Base-by-base conservation (phyloP, 2,888 invertebrate genomes). In the Nymphalis c-album region DNA sequence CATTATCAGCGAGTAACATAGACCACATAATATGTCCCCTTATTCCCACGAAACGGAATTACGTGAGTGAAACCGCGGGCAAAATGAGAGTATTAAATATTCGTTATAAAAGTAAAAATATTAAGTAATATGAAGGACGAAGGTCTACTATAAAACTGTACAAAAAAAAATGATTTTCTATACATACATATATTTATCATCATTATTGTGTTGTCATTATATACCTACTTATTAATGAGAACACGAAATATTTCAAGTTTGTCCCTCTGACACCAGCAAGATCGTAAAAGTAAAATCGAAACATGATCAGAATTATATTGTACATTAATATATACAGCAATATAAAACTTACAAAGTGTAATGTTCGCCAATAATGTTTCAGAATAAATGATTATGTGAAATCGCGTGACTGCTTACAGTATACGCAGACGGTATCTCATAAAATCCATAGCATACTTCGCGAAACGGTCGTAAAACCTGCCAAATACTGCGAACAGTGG, bases 401-500 rank as follows among this genome's bases (percentile, higher is more conserved):
- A 62, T 22, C 61, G 45, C 58, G 62, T 51, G 63, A 59, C 50
- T 35, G 64, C 17, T 64, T 62, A 20, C 60, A 64, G 62, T 51
- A 47, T 26, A 64, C 58, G 51, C 51, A 60, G 47, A 18, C 58
- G 58, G 40, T 67, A 50, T 55, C 60, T 64, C 62, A 62, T 70
- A 70, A 70, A 70, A 64, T 68, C 61, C 45, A 64, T 67, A 60
- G 53, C 61, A 59, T 67, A 69, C 68, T 65, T 63, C 55, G 69
- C 61, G 67, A 69, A 68, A 66, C 64, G 53, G 53, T 66, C 71
- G 66, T 73, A 72, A 72, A 72, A 70, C 62, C 48, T 57, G 63
- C 69, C 60, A 63, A 67, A 61, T 40, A 51, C 57, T 60, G 62
- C 17, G 51, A 60, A 60, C 60, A 45, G 53, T 60, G 50, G 47